phyloP scores from a whole-genome alignment of 23 tunicate genomes.

The Halocynthia roretzi region DNA sequence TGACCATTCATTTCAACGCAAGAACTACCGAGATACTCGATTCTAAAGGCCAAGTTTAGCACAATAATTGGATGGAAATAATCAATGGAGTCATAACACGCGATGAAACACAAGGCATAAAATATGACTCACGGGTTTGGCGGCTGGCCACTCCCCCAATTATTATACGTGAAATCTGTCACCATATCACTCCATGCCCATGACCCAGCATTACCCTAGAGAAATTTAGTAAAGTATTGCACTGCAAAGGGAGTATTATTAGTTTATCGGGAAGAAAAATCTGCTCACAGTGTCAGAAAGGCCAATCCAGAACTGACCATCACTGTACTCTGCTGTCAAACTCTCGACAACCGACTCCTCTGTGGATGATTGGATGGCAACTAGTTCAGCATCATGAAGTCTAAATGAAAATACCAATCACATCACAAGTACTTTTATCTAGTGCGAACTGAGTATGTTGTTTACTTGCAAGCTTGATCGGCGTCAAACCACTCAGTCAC shows the following conservation, averaged over 20 bases:
- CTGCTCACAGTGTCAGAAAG: neutral
- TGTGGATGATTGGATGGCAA: neutral
- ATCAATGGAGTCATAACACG: too few species aligned
- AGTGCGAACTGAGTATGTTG: neutral
- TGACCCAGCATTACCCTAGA: neutral
- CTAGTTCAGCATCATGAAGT: neutral
- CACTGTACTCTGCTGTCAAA: neutral
- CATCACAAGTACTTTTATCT: neutral
- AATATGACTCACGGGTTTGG: neutral
- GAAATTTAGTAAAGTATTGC: neutral
- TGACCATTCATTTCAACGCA: conserved; percentile 31
- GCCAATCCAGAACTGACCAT: conserved; percentile 1
- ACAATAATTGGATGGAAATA: neutral
- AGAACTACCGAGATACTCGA: conserved; percentile 59
- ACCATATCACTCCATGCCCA: conserved; percentile 11
- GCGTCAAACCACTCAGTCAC: conserved; percentile 51
- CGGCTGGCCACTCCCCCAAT: neutral
- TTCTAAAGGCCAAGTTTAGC: conserved; percentile 9
- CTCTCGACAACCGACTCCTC: neutral
- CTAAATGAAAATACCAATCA: neutral
- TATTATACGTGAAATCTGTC: neutral
- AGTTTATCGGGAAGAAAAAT: neutral
- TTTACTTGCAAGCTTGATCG: conserved; percentile 48
- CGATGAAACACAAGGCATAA: too few species aligned
- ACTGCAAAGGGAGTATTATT: neutral